Evolutionary conservation across 2,113 vertebrate species (phyloP).

Genomic region (Kryptolebias marmoratus): DNA sequence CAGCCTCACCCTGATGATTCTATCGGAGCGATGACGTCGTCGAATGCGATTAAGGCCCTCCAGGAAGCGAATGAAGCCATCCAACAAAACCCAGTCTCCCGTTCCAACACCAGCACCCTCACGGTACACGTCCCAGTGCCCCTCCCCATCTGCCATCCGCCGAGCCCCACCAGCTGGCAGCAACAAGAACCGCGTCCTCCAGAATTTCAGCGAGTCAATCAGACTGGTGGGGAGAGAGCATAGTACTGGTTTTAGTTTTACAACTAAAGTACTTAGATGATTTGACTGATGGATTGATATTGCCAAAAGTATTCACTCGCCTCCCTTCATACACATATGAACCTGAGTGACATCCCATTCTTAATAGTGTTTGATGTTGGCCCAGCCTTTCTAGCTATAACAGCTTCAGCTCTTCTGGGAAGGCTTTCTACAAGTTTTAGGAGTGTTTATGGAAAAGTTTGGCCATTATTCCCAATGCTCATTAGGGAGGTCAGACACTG

Average conservation of each 20-base stretch:
- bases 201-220: constrained; percentile 97
- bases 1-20: constrained; percentile 76
- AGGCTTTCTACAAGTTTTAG: too few species aligned
- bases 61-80: constrained; percentile 95
- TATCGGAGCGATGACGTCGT: constrained; percentile 91
- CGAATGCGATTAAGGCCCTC: constrained; percentile 97
- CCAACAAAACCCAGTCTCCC: constrained; percentile 90
- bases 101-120: constrained; percentile 78
- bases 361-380: too few species aligned
- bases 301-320: too few species aligned
- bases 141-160: constrained; percentile 90
- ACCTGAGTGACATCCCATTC: too few species aligned
- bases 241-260: neutral
- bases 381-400: too few species aligned
- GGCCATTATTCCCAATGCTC: too few species aligned
- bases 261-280: too few species aligned
- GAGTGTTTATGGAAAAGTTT: too few species aligned
- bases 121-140: constrained; percentile 92
- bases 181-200: constrained; percentile 95
- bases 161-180: constrained; percentile 92
- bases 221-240: constrained; percentile 76
- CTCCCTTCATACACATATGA: too few species aligned
- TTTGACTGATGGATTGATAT: neutral
- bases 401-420: too few species aligned
- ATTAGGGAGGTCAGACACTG: too few species aligned